Conservation (phyloP, 1,140 invertebrate genomes). For the Cephus cinctus region DNA sequence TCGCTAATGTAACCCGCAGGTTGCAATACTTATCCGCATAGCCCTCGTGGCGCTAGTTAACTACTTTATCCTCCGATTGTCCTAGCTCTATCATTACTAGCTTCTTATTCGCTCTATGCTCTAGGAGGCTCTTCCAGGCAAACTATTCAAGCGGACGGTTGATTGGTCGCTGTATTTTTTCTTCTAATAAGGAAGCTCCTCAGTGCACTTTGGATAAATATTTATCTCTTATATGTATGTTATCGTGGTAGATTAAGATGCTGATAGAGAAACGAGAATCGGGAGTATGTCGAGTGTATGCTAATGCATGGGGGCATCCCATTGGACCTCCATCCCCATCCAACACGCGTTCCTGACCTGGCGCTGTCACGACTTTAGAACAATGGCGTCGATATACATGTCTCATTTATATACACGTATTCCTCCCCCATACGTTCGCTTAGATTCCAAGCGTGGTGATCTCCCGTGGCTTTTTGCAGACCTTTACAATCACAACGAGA, state of each 20-base stretch:
- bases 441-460: background rate
- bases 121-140: too few species aligned
- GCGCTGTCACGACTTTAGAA: constrained; percentile 45
- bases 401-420: constrained; percentile 46
- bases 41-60: too few species aligned
- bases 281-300: constrained; percentile 31
- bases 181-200: constrained; percentile 25
- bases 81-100: too few species aligned
- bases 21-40: too few species aligned
- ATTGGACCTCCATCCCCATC: constrained; percentile 12
- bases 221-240: too few species aligned
- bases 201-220: too few species aligned
- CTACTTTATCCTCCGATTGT: too few species aligned
- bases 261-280: constrained; percentile 21
- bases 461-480: too few species aligned
- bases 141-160: too few species aligned
- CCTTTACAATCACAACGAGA: too few species aligned
- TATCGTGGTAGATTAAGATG: too few species aligned
- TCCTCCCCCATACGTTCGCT: constrained; percentile 30
- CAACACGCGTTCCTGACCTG: constrained; percentile 45
- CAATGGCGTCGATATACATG: constrained; percentile 50
- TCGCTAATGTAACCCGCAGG: constrained; percentile 34
- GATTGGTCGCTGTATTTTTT: constrained; percentile 15
- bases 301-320: constrained; percentile 31
- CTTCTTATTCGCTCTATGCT: too few species aligned